A percentile compares a stretch with the other conserved stretches of the same genome.
Conservation (phyloP, 2,888 invertebrate genomes). For the Nymphalis urticae region DNA sequence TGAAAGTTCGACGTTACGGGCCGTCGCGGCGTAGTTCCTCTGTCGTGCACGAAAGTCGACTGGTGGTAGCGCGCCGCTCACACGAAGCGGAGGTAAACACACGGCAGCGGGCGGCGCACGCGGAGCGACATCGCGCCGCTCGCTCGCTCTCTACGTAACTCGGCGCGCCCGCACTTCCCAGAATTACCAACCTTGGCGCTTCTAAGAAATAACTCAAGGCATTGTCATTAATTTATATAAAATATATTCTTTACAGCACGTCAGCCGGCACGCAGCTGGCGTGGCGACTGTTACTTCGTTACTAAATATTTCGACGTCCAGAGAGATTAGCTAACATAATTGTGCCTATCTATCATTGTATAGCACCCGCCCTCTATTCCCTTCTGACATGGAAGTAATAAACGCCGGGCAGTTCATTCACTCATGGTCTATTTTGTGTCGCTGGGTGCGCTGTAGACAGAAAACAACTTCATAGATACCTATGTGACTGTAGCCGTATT, state of each 20-base stretch:
- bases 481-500: constrained; percentile 14
- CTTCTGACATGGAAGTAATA: constrained; percentile 52
- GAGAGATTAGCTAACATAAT: constrained; percentile 28
- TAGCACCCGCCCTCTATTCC: constrained; percentile 48
- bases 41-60: constrained; percentile 63
- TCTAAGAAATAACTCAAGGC: constrained; percentile 76
- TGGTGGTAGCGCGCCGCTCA: constrained; percentile 47
- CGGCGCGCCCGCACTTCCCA: constrained; percentile 65
- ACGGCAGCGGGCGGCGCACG: constrained; percentile 34
- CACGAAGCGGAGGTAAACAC: constrained; percentile 48
- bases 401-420: constrained; percentile 66
- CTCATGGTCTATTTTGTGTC: constrained; percentile 56
- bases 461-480: constrained; percentile 22
- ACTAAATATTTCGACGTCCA: constrained; percentile 17
- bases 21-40: constrained; percentile 56
- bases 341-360: constrained; percentile 61
- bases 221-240: constrained; percentile 79
- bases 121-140: constrained; percentile 41
- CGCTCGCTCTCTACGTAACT: constrained; percentile 47
- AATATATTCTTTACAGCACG: constrained; percentile 67
- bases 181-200: constrained; percentile 76
- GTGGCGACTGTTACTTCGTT: constrained; percentile 30
- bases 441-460: constrained; percentile 27
- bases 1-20: constrained; percentile 71
- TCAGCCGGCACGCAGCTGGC: constrained; percentile 51